Conservation (phyloP, 2,888 invertebrate genomes). For the Ditylenchus weischeri region DNA sequence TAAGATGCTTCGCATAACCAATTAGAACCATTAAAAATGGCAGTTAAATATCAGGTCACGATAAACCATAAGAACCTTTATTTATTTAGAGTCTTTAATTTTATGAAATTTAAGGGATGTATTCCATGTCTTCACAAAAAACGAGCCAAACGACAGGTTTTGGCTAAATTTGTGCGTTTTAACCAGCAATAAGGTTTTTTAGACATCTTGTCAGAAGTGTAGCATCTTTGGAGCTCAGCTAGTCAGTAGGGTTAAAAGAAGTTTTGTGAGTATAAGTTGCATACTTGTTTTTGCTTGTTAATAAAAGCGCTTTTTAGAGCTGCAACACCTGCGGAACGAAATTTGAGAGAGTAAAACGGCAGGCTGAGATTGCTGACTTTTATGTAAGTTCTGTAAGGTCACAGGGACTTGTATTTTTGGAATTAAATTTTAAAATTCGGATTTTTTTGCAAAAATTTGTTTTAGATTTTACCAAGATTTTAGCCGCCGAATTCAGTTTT, state of each 20-base stretch:
- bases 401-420: no score
- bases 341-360: not conserved
- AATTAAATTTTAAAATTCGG: no score
- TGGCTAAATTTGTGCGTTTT: not conserved
- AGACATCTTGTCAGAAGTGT: conserved; percentile 16
- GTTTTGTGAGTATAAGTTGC: not conserved
- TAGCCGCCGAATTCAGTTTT: no score
- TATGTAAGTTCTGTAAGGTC: not conserved
- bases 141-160: conserved; percentile 20
- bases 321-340: conserved; percentile 7
- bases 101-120: conserved; percentile 21
- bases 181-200: not conserved
- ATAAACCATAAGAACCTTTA: no score
- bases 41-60: no score
- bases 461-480: no score
- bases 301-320: not conserved
- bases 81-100: not conserved
- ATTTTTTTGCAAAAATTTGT: no score
- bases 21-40: no score
- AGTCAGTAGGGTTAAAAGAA: conserved; percentile 20
- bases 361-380: not conserved
- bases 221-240: conserved; percentile 6
- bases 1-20: no score
- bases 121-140: conserved; percentile 21
- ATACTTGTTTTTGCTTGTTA: not conserved